Percentiles rank a stretch among this genome's conserved stretches.
phyloP scores from a whole-genome alignment of 2,797 vertebrate genomes.

The Alcedo atthis region DNA sequence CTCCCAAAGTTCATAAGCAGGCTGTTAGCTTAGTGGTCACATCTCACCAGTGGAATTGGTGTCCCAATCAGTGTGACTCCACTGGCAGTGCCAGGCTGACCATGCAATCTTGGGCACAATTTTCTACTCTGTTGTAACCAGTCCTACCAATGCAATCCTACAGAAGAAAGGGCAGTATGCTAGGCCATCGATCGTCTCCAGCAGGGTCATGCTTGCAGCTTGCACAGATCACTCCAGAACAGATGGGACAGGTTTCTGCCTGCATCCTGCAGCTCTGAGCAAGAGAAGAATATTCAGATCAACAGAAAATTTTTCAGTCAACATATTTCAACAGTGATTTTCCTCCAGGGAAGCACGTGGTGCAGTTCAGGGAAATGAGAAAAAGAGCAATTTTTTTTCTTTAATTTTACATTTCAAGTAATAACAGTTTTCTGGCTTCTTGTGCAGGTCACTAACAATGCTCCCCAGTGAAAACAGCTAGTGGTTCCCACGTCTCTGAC shows the following conservation, averaged over 20 bases:
- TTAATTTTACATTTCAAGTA: constrained; percentile 49
- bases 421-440: constrained; percentile 52
- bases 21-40: not conserved
- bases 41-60: not conserved
- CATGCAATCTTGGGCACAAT: rapidly evolving
- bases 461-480: not conserved
- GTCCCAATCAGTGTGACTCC: not conserved
- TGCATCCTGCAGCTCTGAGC: not conserved
- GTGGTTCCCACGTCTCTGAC: not conserved
- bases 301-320: constrained; percentile 36
- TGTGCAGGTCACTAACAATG: constrained; percentile 8
- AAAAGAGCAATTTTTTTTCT: not conserved
- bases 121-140: not conserved
- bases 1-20: not conserved
- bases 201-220: not conserved
- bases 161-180: not conserved
- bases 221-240: not conserved
- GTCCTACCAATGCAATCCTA: not conserved
- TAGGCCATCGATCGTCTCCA: not conserved
- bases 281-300: constrained; percentile 23
- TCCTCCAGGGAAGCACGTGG: constrained; percentile 34
- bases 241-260: constrained; percentile 16
- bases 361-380: constrained; percentile 43
- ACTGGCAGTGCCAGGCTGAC: not conserved
- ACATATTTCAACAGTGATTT: constrained; percentile 39